Evolutionary conservation across 2,797 vertebrate species (phyloP), one percentile per base, ranked within the genome.

Genomic region (Trematomus bernacchii): DNA sequence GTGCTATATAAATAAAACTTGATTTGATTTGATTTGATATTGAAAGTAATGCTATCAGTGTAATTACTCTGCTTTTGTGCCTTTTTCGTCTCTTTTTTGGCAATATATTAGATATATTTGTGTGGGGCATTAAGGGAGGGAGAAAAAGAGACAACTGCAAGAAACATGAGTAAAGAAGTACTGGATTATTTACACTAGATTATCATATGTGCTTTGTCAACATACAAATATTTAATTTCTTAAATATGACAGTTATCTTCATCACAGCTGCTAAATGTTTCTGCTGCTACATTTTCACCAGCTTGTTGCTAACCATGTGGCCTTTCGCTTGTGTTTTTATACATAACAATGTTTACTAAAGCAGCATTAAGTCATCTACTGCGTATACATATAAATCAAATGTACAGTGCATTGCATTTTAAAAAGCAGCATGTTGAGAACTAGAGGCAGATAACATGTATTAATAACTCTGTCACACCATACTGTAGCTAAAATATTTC

Each of bases 401-500:
- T 53, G 15, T 58, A 47, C 33, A 51, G 13, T 18, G 4, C 6
- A 19, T 16, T 50, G 48, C 1, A 3, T 21, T 9, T 13, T 52
- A 58, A 66, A 59, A 23, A 72, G 15, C 11, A 54, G 27, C 23
- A 27, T 7, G 47, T 43, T 7, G 33, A 37, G 33, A 37, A 30
- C 11, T 10, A 10, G 37, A 71, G 33, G 19, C 11, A 71, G 43
- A 5, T 10, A 27, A 13, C 15, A 50, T 52, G 30, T 13, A 52
- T 33, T 10, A 46, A 19, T 47, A 72, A 23, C 1, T 42, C 4
- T 14, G 51, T 48, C 13, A 51, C 48, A 66, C 57, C 19, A 16
- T 42, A 33, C 14, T 57, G 27, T 16, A 59, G 54, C 48, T 15
- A 13, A 47, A 66, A 54, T 53, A 51, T 72, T 33, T 72, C 44